Base-by-base conservation (phyloP, 2,888 invertebrate species). In the Pegoplata infirma region DNA sequence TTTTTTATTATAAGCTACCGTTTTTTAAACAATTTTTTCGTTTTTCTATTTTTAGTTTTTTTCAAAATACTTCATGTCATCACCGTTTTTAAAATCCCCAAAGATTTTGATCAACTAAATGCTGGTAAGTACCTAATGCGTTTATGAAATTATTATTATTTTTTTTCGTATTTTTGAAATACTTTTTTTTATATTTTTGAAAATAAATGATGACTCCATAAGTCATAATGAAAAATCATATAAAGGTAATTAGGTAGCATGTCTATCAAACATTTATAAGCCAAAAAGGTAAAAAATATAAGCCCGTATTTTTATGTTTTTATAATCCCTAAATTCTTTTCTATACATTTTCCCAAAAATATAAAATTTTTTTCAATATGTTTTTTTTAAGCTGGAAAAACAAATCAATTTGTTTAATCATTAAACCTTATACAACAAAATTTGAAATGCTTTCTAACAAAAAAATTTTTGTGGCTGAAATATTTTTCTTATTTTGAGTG, bases 351-450 rank as follows among this genome's bases (percentile, higher is more conserved):
- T 1, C n/a, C 36, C 4, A 32, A 61, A 61, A 49, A 23, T 14
- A 14, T 14, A n/a, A n/a, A n/a, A n/a, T n/a, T n/a, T n/a, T n/a
- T n/a, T 53, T 17, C n/a, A 49, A 23, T 49, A 14, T 25, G 23
- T n/a, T 53, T 53, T n/a, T 53, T 25, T 25, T 58, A 53, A 67
- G 28, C 67, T 73, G 63, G 46, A 59, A 64, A 74, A 78, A 69
- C 68, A 78, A 68, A 78, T 78, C 59, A 68, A 79, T 75, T 79
- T 61, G 40, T 71, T 74, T 68, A 7, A 21, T 53, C 32, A 49
- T 46, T 25, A 16, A 12, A 19, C n/a, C n/a, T n/a, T 16, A 3
- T 10, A 36, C n/a, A 32, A 3, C n/a, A 19, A 2, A 32, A 40
- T 40, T 40, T 40, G 36, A n/a, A 40, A 40, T 40, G 36, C 36